Evolutionary conservation across 2,888 invertebrate genomes (phyloP), one percentile per base, ranked within the genome.

Genomic region (Synergus laeviventris): DNA sequence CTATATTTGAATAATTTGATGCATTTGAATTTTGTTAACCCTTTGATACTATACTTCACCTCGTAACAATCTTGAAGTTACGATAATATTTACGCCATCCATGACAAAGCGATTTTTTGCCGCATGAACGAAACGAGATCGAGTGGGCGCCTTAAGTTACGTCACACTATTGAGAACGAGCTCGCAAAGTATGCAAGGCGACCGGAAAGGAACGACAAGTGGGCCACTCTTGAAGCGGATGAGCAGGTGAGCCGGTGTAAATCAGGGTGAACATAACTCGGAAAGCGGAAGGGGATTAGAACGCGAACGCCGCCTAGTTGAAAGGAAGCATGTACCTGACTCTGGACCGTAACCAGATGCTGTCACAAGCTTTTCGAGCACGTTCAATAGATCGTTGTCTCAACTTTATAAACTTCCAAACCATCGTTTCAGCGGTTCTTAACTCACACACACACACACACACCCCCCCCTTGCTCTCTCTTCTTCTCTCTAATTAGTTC

Each of bases 181-280:
- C 76, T 79, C 77, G 80, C 78, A 81, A 84, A 79, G 81, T 80
- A 82, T 81, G 82, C 73, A 76, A 77, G 76, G 77, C 79, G 81
- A 79, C 83, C 84, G 84, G 85, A 85, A 87, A 85, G 78, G 81
- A 82, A 79, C 80, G 81, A 85, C 88, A 88, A 89, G 86, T 88
- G 87, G 88, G 86, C 84, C 87, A 88, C 87, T 83, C 84, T 87
- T 87, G 87, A 89, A 86, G 86, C 87, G 88, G 87, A 88, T 86
- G 87, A 89, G 85, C 89, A 88, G 89, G 89, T 89, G 89, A 88
- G 81, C 85, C 83, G 80, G 85, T 83, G 87, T 89, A 89, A 89
- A 89, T 89, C 87, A 87, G 88, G 87, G 86, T 85, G 85, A 83
- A 81, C 82, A 49, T 70, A 49, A 31, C 31, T 49, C 12, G 70